phyloP scores from a whole-genome alignment of 2,888 invertebrate genomes.

The Erebia epiphron region DNA sequence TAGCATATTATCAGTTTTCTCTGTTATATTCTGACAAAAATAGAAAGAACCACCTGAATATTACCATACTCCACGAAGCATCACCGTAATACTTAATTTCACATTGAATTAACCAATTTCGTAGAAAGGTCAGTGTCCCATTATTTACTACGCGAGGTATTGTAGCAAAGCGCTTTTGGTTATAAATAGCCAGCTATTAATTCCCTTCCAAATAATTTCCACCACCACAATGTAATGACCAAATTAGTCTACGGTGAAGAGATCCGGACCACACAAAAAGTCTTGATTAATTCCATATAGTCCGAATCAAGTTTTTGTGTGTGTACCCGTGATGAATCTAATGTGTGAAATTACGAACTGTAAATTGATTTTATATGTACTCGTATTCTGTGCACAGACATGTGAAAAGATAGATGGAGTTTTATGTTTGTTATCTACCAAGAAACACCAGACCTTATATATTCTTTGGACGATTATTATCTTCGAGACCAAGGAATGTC shows the following conservation, averaged over 20 bases:
- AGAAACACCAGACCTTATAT: no score
- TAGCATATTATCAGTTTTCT: no score
- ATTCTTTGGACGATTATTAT: no score
- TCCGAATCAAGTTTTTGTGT: conserved; percentile 5
- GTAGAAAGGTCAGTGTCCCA: no score
- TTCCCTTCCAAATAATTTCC: conserved; percentile 9
- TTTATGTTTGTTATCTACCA: no score
- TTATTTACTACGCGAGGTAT: no score
- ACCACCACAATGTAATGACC: background rate
- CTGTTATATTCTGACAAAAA: no score
- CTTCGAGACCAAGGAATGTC: no score
- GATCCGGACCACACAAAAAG: conserved; percentile 9
- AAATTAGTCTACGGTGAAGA: conserved; percentile 8
- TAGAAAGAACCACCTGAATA: no score
- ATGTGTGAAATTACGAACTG: conserved; percentile 12
- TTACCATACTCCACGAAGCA: no score
- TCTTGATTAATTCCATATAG: conserved; percentile 4
- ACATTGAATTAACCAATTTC: no score
- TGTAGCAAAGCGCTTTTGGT: background rate
- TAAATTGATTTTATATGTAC: conserved; percentile 13
- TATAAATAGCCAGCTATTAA: background rate
- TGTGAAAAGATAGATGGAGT: background rate
- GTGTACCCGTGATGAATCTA: conserved; percentile 1
- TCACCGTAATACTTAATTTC: no score
- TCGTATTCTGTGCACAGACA: background rate